These are phyloP conservation scores for Brienomyrus brachyistius DNA, from an alignment of 2,113 vertebrate species.

Conservation along the genomic window DNA sequence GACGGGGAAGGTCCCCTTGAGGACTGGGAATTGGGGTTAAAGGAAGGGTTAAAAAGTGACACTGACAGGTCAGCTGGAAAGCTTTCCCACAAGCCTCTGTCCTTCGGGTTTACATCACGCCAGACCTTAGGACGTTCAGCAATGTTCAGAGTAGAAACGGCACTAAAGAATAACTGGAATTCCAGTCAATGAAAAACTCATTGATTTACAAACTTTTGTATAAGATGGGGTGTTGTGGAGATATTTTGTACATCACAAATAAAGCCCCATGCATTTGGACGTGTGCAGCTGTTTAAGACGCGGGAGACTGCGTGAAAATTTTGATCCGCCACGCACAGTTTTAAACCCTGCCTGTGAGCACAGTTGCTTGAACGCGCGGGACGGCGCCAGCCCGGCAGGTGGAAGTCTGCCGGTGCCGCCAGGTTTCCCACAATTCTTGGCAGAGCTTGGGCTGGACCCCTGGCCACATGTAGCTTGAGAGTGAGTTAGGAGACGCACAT, in stretches of 20 bases:
- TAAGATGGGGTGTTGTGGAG: background rate
- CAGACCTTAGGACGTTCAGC: background rate
- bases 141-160: background rate
- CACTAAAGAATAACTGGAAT: no score
- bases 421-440: background rate
- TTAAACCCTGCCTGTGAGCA: background rate
- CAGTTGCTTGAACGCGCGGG: no score
- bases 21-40: background rate
- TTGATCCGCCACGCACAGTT: background rate
- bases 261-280: background rate
- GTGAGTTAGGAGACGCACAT: background rate
- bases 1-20: background rate
- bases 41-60: slow-evolving; percentile 6
- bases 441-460: background rate
- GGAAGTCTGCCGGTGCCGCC: background rate
- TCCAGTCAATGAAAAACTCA: background rate
- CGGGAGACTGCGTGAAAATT: background rate
- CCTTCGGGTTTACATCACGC: background rate
- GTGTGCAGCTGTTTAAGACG: no score
- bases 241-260: background rate
- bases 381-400: background rate
- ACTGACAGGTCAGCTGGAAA: background rate
- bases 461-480: background rate
- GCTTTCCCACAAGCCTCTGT: background rate
- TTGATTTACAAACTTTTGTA: background rate